phyloP scores from a whole-genome alignment of 2,888 invertebrate genomes.

The Pharmacophagus antenor region DNA sequence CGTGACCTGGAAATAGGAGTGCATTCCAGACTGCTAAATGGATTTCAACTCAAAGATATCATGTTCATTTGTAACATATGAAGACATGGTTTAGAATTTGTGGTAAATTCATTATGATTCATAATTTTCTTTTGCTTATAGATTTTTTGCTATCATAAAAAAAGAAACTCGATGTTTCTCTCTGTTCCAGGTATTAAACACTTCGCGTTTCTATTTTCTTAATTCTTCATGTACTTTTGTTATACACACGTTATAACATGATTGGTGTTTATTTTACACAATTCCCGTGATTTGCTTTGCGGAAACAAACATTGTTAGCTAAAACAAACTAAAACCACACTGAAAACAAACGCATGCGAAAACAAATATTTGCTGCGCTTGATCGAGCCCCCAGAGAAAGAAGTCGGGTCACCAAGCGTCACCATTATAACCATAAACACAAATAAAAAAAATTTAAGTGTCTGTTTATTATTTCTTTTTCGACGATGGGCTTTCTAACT shows the following conservation, averaged over 20 bases:
- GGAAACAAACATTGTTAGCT: neutral
- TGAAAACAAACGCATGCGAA: slow-evolving; percentile 5
- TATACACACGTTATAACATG: neutral
- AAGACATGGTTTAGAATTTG: neutral
- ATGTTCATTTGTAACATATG: neutral
- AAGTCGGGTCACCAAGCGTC: neutral
- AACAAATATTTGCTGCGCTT: slow-evolving; percentile 4
- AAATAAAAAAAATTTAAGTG: neutral
- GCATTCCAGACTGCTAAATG: slow-evolving; percentile 11
- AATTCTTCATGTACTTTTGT: neutral
- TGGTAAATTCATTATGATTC: neutral
- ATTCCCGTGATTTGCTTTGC: neutral
- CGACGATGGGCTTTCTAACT: no score
- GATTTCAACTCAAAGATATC: slow-evolving; percentile 1
- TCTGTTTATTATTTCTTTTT: no score
- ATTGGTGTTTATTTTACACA: neutral
- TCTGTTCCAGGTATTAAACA: no score
- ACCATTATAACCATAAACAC: neutral
- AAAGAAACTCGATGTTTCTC: no score
- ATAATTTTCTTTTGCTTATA: no score
- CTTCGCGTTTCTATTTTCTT: neutral
- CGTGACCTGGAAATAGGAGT: slow-evolving; percentile 18
- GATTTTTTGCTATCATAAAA: no score
- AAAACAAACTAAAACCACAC: slow-evolving; percentile 3
- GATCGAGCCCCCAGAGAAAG: neutral